Base-by-base conservation (phyloP, 2,113 vertebrate genomes). In the Chaetops frenatus region DNA sequence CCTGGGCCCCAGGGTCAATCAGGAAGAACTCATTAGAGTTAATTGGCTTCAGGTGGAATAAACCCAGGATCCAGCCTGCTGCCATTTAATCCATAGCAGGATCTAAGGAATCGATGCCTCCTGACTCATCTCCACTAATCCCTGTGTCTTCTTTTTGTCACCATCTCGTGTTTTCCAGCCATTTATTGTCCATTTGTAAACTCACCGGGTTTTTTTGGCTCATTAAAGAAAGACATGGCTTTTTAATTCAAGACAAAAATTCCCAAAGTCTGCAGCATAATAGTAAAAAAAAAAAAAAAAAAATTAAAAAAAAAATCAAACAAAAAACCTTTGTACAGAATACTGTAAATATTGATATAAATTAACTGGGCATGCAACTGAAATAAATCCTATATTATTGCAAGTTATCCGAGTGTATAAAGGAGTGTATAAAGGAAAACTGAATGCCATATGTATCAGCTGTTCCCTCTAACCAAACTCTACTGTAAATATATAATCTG, bases 401-500 rank as follows among this genome's bases (percentile, higher is more conserved):
- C 98, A 97, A 95, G 97, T 98, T 98, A 98, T 97, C 97, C 94
- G 89, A 97, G 98, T 99, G 98, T 98, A 98, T 97, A 98, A 97
- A 96, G 94, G 88, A 16, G 44, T 97, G 97, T 97, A 98, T 97
- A 98, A 98, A 98, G 95, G 93, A 97, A 95, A 97, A 96, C 90
- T 27, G 93, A 98, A 97, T 98, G 98, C 98, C 98, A 98, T 98
- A 98, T 97, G 95, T 98, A 97, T 95, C 96, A 92, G 95, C 97
- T 95, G 93, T 98, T 98, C 97, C 98, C 96, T 98, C 97, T 98
- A 98, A 98, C 97, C 97, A 97, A 98, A 98, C 97, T 97, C 95
- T 94, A 96, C 94, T 99, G 99, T 99, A 99, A 98, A 99, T 99
- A 99, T 94, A 96, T 98, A 98, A 98, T 98, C 98, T 99, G 99